Percentiles rank a stretch among this genome's conserved stretches.
phyloP scores from a whole-genome alignment of 2,113 vertebrate species.

The Scatophagus argus region DNA sequence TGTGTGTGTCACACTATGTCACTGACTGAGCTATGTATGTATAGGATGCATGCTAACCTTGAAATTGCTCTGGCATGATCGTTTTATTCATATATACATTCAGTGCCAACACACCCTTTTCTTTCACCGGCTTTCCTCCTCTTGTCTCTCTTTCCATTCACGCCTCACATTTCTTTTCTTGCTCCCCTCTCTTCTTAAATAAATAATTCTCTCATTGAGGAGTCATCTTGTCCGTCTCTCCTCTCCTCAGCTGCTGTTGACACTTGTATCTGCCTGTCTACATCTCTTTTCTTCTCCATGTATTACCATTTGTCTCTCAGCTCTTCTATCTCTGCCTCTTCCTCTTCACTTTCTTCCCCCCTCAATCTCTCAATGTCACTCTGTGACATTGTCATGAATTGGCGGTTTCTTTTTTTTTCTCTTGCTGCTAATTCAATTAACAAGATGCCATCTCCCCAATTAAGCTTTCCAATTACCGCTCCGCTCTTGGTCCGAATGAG shows the following conservation, averaged over 20 bases:
- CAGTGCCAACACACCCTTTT: slow-evolving; percentile 6
- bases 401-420: slow-evolving; percentile 56
- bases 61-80: slow-evolving; percentile 45
- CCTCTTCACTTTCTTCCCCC: slow-evolving; percentile 12
- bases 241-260: slow-evolving; percentile 44
- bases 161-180: not conserved
- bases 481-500: slow-evolving; percentile 62
- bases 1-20: no score
- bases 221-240: slow-evolving; percentile 42
- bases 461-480: slow-evolving; percentile 80
- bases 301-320: slow-evolving; percentile 56
- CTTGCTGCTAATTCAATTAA: slow-evolving; percentile 84
- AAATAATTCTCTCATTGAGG: slow-evolving; percentile 40
- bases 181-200: slow-evolving; percentile 16
- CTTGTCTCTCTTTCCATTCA: slow-evolving; percentile 2
- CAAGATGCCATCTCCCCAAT: slow-evolving; percentile 83
- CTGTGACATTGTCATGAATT: slow-evolving; percentile 72
- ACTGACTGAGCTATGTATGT: not conserved
- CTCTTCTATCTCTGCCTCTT: slow-evolving; percentile 3
- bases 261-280: slow-evolving; percentile 45
- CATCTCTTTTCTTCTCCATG: slow-evolving; percentile 39
- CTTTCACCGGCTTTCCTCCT: not conserved
- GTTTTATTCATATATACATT: slow-evolving; percentile 22
- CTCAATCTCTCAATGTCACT: slow-evolving; percentile 62
- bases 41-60: slow-evolving; percentile 20